Base-by-base conservation (phyloP, 2,113 vertebrate species). In the Aepyceros melampus region DNA sequence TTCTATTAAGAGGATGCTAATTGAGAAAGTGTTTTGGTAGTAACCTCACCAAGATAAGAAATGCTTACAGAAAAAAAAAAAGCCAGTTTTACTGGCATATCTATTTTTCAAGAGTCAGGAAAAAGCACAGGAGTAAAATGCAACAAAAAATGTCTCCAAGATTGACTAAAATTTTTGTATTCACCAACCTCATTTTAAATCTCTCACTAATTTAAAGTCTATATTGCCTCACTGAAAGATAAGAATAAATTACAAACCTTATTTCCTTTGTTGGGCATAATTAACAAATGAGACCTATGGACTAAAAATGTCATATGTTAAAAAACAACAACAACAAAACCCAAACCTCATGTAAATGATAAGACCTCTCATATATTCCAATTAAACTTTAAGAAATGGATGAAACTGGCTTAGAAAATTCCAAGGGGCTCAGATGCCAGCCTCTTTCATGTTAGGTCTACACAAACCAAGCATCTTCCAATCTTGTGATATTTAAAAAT, bases 111-210 rank as follows among this genome's bases (percentile, higher is more conserved):
- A 97, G 49, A 78, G 40, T 60, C 19, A 81, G 47, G 87, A 88
- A 83, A 87, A 97, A 91, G 64, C 43, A 94, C 36, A 82, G 51
- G 49, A 94, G 16, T 36, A 97, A 97, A 96, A 51, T 84, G 36
- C 56, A 89, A 97, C 33, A 71, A 74, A 92, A 94, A 92, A 81
- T 79, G 45, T 92, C 21, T 93, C 55, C 60, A 94, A 55, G 87
- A 96, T 92, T 96, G 87, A 96, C 19, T 89, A 87, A 98, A 97
- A 94, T 74, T 71, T 71, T 71, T 71, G 91, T 85, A 95, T 93
- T 89, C 51, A 85, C 25, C 76, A 92, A 95, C 6, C 23, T 95
- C 92, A 96, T 97, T 97, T 93, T 93, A 97, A 85, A 92, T 82
- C 27, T 92, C 91, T 89, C 47, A 86, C 45, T 83, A 36, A 83